Base-by-base conservation (phyloP, 2,797 vertebrate species). In the Tauraco hartlaubi region DNA sequence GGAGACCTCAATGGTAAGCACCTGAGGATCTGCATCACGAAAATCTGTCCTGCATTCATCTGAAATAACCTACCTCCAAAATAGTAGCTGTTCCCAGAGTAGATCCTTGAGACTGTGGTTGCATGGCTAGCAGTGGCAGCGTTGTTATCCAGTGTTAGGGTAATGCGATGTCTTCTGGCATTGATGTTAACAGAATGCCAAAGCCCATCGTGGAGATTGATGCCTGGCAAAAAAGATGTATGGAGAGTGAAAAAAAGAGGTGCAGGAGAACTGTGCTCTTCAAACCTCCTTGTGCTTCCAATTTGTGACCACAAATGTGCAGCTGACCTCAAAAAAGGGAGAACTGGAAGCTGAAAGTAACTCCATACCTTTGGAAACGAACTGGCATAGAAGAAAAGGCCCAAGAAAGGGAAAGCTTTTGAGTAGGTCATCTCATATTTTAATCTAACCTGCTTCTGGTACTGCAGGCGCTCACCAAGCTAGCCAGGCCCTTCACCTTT, bases 141-240 rank as follows among this genome's bases (percentile, higher is more conserved):
- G 0, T 99, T 98, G 2, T 98, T 98, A 84, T 99, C 99, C 97
- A 99, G 94, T 0, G 98, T 98, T 97, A 99, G 87, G 29, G 98
- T 97, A 90, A 99, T 97, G 73, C 98, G 99, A 29, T 98, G 98
- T 68, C 98, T 98, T 83, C 98, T 98, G 43, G 98, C 98, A 15
- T 97, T 98, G 84, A 99, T 98, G 83, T 97, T 98, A 81, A 99
- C 98, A 0, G 98, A 98, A 96, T 99, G 99, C 99, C 99, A 99
- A 79, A 99, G 97, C 18, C 99, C 99, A 7, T 99, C 99, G 3
- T 98, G 99, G 88, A 99, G 98, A 81, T 88, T 96, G 83, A 97
- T 98, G 83, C 99, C 99, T 99, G 90, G 44, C 31, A 84, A 76
- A 94, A 94, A 92, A 87, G 10, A 94, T 69, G 88, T 14, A 77